phyloP scores from a whole-genome alignment of 2,888 invertebrate genomes.

The Physocephala rufipes region DNA sequence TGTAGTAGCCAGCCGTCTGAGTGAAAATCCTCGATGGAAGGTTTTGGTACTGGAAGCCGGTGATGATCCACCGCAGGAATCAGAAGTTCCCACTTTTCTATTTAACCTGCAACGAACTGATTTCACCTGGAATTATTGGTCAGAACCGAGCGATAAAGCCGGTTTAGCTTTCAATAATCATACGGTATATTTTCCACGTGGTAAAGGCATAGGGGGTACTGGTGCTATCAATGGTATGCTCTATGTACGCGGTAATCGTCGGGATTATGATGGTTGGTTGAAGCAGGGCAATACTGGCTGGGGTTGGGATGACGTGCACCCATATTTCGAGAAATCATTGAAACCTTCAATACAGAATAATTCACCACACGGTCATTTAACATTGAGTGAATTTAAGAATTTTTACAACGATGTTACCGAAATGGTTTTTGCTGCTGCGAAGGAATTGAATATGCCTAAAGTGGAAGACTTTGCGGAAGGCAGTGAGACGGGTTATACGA shows the following conservation, averaged over 20 bases:
- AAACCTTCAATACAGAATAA: slow-evolving; percentile 34
- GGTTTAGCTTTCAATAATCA: slow-evolving; percentile 45
- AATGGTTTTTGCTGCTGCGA: slow-evolving; percentile 63
- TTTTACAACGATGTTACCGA: slow-evolving; percentile 41
- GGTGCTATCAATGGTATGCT: slow-evolving; percentile 73
- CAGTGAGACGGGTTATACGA: slow-evolving; percentile 66
- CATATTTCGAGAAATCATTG: slow-evolving; percentile 80
- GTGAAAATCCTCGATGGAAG: slow-evolving; percentile 78
- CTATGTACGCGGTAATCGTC: slow-evolving; percentile 71
- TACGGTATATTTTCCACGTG: slow-evolving; percentile 68
- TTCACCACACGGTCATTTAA: slow-evolving; percentile 56
- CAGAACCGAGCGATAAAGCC: slow-evolving; percentile 46
- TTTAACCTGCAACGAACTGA: slow-evolving; percentile 46
- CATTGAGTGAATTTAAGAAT: slow-evolving; percentile 61
- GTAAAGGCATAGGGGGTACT: slow-evolving; percentile 74
- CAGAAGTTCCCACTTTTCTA: slow-evolving; percentile 55
- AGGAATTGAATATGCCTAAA: slow-evolving; percentile 65
- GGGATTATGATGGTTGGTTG: slow-evolving; percentile 73
- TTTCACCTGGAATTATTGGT: slow-evolving; percentile 48
- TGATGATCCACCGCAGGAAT: slow-evolving; percentile 69
- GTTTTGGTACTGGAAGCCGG: slow-evolving; percentile 82
- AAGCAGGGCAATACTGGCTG: slow-evolving; percentile 70
- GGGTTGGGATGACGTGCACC: slow-evolving; percentile 77
- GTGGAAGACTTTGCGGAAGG: slow-evolving; percentile 60
- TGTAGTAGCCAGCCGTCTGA: slow-evolving; percentile 72